Evolutionary conservation across 2,888 invertebrate genomes (phyloP).

Genomic region (Homarus gammarus): DNA sequence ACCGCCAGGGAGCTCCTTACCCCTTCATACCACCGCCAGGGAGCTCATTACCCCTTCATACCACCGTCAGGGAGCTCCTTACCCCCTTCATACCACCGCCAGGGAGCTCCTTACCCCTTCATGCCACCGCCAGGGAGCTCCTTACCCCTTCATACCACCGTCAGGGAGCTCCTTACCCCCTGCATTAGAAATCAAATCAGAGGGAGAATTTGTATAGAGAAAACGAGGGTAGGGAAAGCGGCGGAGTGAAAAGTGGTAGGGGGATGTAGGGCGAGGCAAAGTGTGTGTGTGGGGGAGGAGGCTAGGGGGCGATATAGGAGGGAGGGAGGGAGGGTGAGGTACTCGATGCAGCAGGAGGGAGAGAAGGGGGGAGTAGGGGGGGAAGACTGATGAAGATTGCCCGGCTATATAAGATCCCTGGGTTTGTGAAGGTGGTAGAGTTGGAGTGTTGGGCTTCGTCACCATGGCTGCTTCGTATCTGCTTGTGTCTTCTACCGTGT

Average conservation of each 20-base stretch:
- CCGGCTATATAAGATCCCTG: neutral
- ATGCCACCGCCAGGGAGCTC: no score
- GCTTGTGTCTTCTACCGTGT: neutral
- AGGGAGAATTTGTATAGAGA: neutral
- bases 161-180: neutral
- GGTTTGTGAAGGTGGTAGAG: neutral
- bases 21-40: no score
- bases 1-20: no score
- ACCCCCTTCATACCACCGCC: no score
- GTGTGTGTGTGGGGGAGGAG: neutral
- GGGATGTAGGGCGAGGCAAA: neutral
- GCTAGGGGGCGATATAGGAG: neutral
- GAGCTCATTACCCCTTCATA: no score
- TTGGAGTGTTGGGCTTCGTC: neutral
- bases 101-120: no score
- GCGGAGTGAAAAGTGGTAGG: neutral
- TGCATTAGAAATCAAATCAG: neutral
- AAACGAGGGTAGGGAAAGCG: neutral
- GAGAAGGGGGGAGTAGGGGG: constrained; percentile 1
- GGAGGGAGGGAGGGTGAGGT: no score
- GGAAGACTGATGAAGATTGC: neutral
- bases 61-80: no score
- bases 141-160: no score
- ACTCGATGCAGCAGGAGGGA: neutral
- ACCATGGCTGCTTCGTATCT: neutral